Base-by-base conservation (phyloP, 1,140 invertebrate genomes). In the Octopus bimaculoides region DNA sequence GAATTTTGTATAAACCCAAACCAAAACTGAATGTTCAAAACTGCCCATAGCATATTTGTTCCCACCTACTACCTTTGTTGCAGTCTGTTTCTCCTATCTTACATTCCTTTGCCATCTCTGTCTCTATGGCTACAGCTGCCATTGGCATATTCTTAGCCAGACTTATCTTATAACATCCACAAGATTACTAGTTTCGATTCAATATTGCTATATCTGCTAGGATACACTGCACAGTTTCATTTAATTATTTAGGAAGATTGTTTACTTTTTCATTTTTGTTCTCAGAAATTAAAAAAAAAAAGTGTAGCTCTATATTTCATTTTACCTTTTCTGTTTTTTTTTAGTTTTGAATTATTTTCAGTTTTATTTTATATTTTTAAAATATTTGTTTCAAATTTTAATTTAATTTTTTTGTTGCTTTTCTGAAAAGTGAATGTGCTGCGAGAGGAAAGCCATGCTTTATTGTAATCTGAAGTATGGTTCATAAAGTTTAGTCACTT, bases 1-100 rank as follows among this genome's bases (percentile, higher is more conserved):
- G 66, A 71, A 71, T 71, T 71, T 71, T 71, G 66, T 20, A 71
- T 71, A 71, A 71, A 71, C 26, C 66, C 66, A 71, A 71, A 41
- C 26, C 26, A 3, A n/a, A 71, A n/a, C 26, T 71, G 66, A 71
- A 71, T 71, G 66, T 71, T 71, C 17, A 71, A 20, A 71, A 71
- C 66, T 71, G 66, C 66, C 66, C 66, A 71, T 20, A 71, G 66
- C 66, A 71, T 61, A 20, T 71, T 14, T 20, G 14, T 71, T 71
- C 56, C 17, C 56, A 61, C 9, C 56, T 17, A 9, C 56, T 61
- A 17, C 56, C 56, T 17, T 17, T 61, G 9, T 61, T 9, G 9
- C 56, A 61, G 17, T 17, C 56, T 12, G 9, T 17, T 17, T 12
- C 56, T 17, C 56, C 56, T 12, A 61, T 61, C 56, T 10, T n/a